Base-by-base conservation (phyloP, 1,140 invertebrate genomes). In the Drosophila saltans region DNA sequence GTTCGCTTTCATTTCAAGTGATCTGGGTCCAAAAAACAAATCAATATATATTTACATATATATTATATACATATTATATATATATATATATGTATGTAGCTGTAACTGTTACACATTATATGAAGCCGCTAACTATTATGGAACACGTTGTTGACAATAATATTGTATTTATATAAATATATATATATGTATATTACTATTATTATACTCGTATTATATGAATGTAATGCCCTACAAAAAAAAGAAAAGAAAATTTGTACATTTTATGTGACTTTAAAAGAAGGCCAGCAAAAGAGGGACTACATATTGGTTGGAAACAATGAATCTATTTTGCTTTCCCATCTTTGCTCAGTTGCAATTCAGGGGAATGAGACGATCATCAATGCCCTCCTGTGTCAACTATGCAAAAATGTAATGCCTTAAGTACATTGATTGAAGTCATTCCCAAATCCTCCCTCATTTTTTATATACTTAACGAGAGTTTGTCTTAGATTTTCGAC, bases 61-160 rank as follows among this genome's bases (percentile, higher is more conserved):
- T 55, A 62, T 45, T 41, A 64, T 57, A 52, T 36, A 65, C 43
- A 67, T 68, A 61, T 16, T 16, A 16, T 16, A 16, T 16, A 16
- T 16, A 16, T 16, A 16, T 72, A 41, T 73, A 68, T 75, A 65
- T 74, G 71, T 90, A 69, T 71, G 80, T 68, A 45, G 57, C 71
- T 66, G 67, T 78, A 90, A 86, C 69, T 90, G 79, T 82, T 90
- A 77, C 70, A 89, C 70, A 78, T 61, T 56, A 65, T 72, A 75
- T 68, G 69, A 73, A 83, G 83, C 80, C 72, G 69, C 83, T 79
- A 66, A 79, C 65, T 73, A 89, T 68, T 75, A 80, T 82, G 81
- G 79, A 90, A 78, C 79, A 81, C 70, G 83, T 82, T 90, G 88
- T 90, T 90, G 86, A 90, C 86, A 90, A 90, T 90, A 90, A 90